Conservation (phyloP, 2,888 invertebrate species). For the Clostera curtula region DNA sequence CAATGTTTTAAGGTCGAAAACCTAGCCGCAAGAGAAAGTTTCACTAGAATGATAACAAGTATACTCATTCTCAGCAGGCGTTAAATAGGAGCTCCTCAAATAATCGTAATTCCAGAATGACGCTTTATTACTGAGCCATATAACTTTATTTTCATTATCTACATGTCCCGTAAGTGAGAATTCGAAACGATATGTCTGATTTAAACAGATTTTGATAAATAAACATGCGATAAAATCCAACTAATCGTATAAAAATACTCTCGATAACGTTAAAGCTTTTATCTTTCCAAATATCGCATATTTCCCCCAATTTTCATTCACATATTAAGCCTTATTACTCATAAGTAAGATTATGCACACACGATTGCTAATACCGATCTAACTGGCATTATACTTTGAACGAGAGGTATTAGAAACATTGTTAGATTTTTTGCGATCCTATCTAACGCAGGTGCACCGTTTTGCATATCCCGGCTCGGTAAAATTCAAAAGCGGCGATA, state of each 20-base stretch:
- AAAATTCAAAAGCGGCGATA: not conserved
- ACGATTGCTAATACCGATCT: constrained; percentile 3
- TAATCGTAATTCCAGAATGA: too few relatives aligned
- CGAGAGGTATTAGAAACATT: constrained; percentile 22
- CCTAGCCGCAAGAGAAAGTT: too few relatives aligned
- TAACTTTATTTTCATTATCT: too few relatives aligned
- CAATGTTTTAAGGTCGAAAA: too few relatives aligned
- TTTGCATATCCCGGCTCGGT: constrained; percentile 28
- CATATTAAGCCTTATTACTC: constrained; percentile 13
- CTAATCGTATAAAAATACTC: constrained; percentile 6
- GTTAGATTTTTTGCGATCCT: constrained; percentile 35
- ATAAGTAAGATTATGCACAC: constrained; percentile 8
- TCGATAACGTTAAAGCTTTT: constrained; percentile 7
- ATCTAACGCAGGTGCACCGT: constrained; percentile 32
- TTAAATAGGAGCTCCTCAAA: too few relatives aligned
- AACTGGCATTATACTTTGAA: constrained; percentile 21
- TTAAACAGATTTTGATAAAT: too few relatives aligned
- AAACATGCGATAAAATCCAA: too few relatives aligned
- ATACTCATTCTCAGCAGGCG: too few relatives aligned
- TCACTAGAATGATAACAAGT: too few relatives aligned
- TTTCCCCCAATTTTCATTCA: constrained; percentile 17
- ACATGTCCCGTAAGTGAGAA: too few relatives aligned
- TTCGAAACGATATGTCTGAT: too few relatives aligned
- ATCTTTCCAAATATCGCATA: constrained; percentile 16
- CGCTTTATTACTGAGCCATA: too few relatives aligned